Evolutionary conservation across 2,797 vertebrate species (phyloP), one percentile per base, ranked within the genome.

Genomic region (Eutrigla gurnardus): DNA sequence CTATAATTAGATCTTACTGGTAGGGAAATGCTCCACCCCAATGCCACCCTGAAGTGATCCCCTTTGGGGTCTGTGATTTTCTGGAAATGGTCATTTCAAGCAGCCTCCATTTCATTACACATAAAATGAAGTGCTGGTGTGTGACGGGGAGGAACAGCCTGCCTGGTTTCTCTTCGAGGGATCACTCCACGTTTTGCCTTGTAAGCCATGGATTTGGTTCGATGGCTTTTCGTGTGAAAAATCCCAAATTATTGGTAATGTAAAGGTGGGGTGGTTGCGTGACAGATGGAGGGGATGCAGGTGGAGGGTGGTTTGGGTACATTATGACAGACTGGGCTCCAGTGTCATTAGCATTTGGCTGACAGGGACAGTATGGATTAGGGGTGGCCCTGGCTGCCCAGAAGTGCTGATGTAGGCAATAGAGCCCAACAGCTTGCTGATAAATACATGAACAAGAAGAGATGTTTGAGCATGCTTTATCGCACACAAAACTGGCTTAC

Each of bases 311-410:
- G 52, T 17, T 50, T 39, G 15, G 46, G 18, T 14, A 7, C 39
- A 47, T 32, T 18, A 12, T 60, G 76, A 78, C 32, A 11, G 70
- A 81, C 72, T 39, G 64, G 66, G 64, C 70, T 61, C 69, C 52
- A 25, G 70, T 49, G 25, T 85, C 73, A 90, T 92, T 93, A 85
- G 85, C 87, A 92, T 93, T 92, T 80, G 77, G 90, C 92, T 93
- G 92, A 93, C 91, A 50, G 64, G 78, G 78, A 86, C 84, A 78
- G 75, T 91, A 89, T 92, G 80, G 87, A 86, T 88, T 77, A 55
- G 49, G 60, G 82, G 43, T 53, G 81, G 76, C 70, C 70, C 59
- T 42, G 40, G 81, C 65, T 54, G 67, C 63, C 46, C n/a, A 80
- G 82, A 90, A 87, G 71, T 86, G 87, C 88, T 88, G 88, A 91